Evolutionary conservation across 1,140 invertebrate genomes (phyloP), one percentile per base, ranked within the genome.

Genomic region (Delia radicum): DNA sequence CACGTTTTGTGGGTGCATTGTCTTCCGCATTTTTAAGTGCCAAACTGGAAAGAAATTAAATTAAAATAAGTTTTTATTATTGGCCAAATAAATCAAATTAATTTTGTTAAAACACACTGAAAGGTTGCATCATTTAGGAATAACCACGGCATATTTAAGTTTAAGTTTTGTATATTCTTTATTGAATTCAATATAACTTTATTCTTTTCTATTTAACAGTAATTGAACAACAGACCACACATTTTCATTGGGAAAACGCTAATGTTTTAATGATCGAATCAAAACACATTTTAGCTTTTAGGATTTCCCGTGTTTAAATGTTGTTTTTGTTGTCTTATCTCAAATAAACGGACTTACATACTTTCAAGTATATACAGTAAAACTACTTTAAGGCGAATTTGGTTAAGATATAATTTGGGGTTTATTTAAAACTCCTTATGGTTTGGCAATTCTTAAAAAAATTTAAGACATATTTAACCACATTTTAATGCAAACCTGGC

Each of bases 1-100:
- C 90, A 82, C 89, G 91, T 88, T 87, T 89, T 84, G 87, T 90
- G 83, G 88, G 89, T 82, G 83, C 90, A 85, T 89, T 90, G 85
- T 90, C 90, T 80, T 91, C 90, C 74, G 88, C 89, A 78, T 90
- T 91, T 82, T 90, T 90, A 78, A 90, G 88, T 82, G 90, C 90
- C 85, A 91, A 88, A 88, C 91, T 92, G 87, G 21, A 73, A 71
- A 73, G 13, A 65, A 37, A 63, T 15, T 4, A 61, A 55, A 31
- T 42, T 42, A 13, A 42, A 42, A 2, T 15, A 13, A 15, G 0
- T 42, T 13, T 42, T 42, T 13, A 13, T 7, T 74, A n/a, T n/a
- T n/a, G n/a, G n/a, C n/a, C n/a, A n/a, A n/a, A 71, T 15, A 55
- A 18, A 12, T 37, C 24, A 8, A 48, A 27, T 48, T 6, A 48